Percentiles rank a stretch among this genome's conserved stretches.
These are phyloP conservation scores for Sinocyclocheilus anophthalmus DNA, from an alignment of 2,113 vertebrate genomes.

Conservation along the genomic window DNA sequence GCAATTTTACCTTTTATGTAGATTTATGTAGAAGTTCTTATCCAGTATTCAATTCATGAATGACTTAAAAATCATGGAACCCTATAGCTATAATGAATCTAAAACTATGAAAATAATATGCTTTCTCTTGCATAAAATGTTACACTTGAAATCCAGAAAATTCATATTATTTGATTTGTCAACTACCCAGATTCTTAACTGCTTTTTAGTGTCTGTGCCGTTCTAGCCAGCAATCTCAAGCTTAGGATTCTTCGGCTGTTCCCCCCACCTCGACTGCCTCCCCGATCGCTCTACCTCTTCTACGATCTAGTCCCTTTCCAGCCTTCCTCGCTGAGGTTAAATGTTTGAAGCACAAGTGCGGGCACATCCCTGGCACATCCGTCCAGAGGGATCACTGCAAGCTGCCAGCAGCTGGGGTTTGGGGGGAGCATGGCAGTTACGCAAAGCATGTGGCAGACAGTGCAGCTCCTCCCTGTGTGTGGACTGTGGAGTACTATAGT, in stretches of 20 bases:
- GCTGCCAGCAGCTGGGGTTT: conserved; percentile 25
- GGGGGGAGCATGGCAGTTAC: conserved; percentile 28
- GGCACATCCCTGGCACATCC: conserved; percentile 14
- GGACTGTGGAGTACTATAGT: conserved; percentile 28
- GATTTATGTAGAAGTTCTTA: too few relatives aligned
- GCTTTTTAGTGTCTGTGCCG: neutral
- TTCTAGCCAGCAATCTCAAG: too few relatives aligned
- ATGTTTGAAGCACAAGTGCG: neutral
- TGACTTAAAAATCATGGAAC: too few relatives aligned
- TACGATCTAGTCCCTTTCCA: too few relatives aligned
- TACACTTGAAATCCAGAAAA: neutral
- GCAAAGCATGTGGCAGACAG: conserved; percentile 23
- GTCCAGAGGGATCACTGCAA: neutral
- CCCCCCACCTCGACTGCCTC: too few relatives aligned
- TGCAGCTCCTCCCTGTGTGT: conserved; percentile 28
- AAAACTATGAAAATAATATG: too few relatives aligned
- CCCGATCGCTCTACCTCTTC: too few relatives aligned
- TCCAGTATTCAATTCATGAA: too few relatives aligned
- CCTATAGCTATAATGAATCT: too few relatives aligned
- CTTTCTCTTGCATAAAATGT: neutral
- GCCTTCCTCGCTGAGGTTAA: conserved; percentile 5
- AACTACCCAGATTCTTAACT: neutral
- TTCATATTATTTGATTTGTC: neutral
- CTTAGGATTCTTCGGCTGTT: too few relatives aligned
- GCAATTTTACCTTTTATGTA: too few relatives aligned